Conservation (phyloP, 1,140 invertebrate species). For the Lepidurus apus region DNA sequence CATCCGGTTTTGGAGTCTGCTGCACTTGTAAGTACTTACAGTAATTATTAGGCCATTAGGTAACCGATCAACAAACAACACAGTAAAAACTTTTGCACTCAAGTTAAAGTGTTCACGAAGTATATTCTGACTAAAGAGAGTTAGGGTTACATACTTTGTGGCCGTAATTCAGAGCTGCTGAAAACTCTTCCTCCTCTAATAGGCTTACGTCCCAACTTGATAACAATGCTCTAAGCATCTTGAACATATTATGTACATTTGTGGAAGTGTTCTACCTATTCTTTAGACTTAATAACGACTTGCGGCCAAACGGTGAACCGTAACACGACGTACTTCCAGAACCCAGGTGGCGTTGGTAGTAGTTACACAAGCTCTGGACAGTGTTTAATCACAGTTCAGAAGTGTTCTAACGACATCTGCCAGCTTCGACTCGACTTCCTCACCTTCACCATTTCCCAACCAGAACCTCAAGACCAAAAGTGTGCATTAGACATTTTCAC, state of each 20-base stretch:
- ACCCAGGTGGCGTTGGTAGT: conserved; percentile 14
- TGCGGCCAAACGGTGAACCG: conserved; percentile 19
- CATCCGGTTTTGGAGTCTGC: conserved; percentile 41
- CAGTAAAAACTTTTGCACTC: neutral
- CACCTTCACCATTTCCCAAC: conserved; percentile 38
- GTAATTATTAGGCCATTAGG: neutral
- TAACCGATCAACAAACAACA: neutral
- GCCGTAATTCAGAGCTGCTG: no score
- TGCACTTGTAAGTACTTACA: conserved; percentile 40
- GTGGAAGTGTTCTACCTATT: neutral
- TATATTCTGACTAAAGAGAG: neutral
- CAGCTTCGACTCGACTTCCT: conserved; percentile 27
- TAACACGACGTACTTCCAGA: conserved; percentile 32
- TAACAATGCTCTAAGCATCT: neutral
- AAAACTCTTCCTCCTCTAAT: no score
- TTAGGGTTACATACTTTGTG: neutral
- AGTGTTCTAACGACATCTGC: conserved; percentile 25
- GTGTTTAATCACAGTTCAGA: conserved; percentile 23
- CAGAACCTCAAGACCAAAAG: conserved; percentile 39
- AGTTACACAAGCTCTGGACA: conserved; percentile 11
- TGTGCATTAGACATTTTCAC: conserved; percentile 40
- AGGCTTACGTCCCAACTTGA: neutral
- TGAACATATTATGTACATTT: neutral
- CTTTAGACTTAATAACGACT: neutral
- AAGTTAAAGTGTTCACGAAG: neutral